Evolutionary conservation across 2,797 vertebrate species (phyloP).

Genomic region (Sebastes flavidus): DNA sequence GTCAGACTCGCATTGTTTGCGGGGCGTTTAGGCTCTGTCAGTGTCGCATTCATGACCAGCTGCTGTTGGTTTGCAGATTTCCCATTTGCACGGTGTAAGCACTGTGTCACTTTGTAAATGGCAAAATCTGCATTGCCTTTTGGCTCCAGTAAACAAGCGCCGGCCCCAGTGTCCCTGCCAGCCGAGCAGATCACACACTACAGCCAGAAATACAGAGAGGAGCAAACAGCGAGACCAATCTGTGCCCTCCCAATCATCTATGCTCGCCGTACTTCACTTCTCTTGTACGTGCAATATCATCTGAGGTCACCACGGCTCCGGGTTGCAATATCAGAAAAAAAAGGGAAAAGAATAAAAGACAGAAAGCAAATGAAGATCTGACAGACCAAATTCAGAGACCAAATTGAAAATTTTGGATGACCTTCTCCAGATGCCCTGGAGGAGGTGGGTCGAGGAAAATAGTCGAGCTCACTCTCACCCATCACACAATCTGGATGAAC

Average conservation of each 20-base stretch:
- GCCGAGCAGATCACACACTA: slow-evolving; percentile 35
- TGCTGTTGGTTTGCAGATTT: slow-evolving; percentile 70
- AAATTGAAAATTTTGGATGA: slow-evolving; percentile 65
- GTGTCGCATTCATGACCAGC: slow-evolving; percentile 69
- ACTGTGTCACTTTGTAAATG: slow-evolving; percentile 68
- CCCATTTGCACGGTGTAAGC: slow-evolving; percentile 60
- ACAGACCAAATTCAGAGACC: slow-evolving; percentile 38
- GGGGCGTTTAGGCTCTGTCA: slow-evolving; percentile 51
- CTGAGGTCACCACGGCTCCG: slow-evolving; percentile 33
- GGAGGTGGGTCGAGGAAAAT: slow-evolving; percentile 24
- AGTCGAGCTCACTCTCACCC: neutral
- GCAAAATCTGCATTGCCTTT: slow-evolving; percentile 73
- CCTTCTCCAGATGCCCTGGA: slow-evolving; percentile 52
- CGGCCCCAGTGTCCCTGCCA: slow-evolving; percentile 37
- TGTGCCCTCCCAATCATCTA: slow-evolving; percentile 56
- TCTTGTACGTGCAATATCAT: slow-evolving; percentile 41
- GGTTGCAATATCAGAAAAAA: slow-evolving; percentile 34
- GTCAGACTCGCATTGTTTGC: slow-evolving; percentile 47
- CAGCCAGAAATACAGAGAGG: slow-evolving; percentile 52
- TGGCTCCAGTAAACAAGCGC: slow-evolving; percentile 59
- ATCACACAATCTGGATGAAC: slow-evolving; percentile 28
- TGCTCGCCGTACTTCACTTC: slow-evolving; percentile 47
- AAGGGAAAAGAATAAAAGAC: slow-evolving; percentile 30
- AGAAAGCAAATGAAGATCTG: slow-evolving; percentile 58
- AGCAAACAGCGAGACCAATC: slow-evolving; percentile 58